These are phyloP conservation scores for Drosophila meridiana DNA, from an alignment of 2,888 invertebrate species.

Conservation along the genomic window DNA sequence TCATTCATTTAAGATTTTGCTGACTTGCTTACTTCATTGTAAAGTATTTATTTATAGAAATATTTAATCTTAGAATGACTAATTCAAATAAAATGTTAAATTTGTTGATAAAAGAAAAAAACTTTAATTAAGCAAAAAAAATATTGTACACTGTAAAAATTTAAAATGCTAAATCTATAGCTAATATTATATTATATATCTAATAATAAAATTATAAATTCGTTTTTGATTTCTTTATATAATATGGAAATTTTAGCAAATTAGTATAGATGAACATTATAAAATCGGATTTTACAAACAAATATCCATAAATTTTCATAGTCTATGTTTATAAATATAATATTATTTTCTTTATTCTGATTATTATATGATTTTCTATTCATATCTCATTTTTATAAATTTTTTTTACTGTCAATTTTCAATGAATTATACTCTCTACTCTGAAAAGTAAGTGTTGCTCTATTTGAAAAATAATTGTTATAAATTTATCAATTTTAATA, in stretches of 20 bases:
- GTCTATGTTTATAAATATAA: neutral
- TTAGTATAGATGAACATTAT: too few species aligned
- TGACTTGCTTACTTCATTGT: neutral
- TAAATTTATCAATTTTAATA: neutral
- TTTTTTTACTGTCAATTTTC: neutral
- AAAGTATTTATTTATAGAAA: neutral
- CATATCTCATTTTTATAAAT: neutral
- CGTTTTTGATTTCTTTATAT: neutral
- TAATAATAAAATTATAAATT: neutral
- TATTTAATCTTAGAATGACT: neutral
- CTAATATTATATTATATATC: too few species aligned
- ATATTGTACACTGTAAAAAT: too few species aligned
- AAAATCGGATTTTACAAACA: too few species aligned
- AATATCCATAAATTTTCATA: too few species aligned
- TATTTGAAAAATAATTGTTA: neutral
- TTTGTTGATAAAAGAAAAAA: neutral
- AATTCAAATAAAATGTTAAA: neutral
- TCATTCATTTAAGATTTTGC: too few species aligned
- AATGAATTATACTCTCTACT: neutral
- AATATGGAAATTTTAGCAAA: neutral
- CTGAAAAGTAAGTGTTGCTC: neutral
- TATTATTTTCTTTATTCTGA: neutral
- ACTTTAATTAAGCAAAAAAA: neutral
- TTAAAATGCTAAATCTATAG: too few species aligned
- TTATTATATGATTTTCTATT: neutral